Percentiles rank a stretch among this genome's conserved stretches.
Evolutionary conservation across 2,888 invertebrate genomes (phyloP).

Genomic region (Nomada lathburiana): DNA sequence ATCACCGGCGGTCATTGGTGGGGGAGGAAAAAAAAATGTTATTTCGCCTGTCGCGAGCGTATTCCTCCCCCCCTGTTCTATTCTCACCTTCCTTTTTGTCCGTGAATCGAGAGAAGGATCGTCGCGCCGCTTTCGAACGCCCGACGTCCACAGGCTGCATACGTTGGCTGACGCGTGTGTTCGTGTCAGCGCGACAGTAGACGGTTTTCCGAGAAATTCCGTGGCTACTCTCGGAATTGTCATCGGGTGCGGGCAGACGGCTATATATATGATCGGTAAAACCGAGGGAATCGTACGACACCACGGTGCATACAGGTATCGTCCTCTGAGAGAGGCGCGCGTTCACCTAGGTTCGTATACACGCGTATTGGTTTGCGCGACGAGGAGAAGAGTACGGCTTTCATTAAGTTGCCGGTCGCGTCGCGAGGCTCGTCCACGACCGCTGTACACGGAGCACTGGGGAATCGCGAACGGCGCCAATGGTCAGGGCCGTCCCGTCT

Average conservation of each 20-base stretch:
- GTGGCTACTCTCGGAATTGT: slow-evolving; percentile 46
- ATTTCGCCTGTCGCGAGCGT: slow-evolving; percentile 9
- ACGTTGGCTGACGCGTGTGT: background rate
- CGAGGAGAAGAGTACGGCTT: slow-evolving; percentile 8
- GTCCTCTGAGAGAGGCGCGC: background rate
- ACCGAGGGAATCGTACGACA: background rate
- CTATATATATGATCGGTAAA: slow-evolving; percentile 4
- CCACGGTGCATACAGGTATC: background rate
- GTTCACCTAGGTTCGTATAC: background rate
- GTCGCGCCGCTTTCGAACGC: slow-evolving; percentile 3
- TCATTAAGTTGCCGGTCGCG: slow-evolving; percentile 56
- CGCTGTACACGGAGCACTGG: background rate
- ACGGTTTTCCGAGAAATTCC: slow-evolving; percentile 56
- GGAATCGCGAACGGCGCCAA: slow-evolving; percentile 38
- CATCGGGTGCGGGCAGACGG: slow-evolving; percentile 4
- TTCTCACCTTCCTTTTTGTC: background rate
- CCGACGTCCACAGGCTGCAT: slow-evolving; percentile 13
- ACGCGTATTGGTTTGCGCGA: slow-evolving; percentile 21
- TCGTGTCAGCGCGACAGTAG: slow-evolving; percentile 22
- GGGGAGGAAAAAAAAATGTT: background rate
- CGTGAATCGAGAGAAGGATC: background rate
- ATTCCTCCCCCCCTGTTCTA: background rate
- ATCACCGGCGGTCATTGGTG: background rate
- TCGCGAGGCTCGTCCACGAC: slow-evolving; percentile 13
- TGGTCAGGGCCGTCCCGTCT: slow-evolving; percentile 33